These are phyloP conservation scores for Cancer borealis DNA, from an alignment of 2,888 invertebrate species.

Conservation along the genomic window DNA sequence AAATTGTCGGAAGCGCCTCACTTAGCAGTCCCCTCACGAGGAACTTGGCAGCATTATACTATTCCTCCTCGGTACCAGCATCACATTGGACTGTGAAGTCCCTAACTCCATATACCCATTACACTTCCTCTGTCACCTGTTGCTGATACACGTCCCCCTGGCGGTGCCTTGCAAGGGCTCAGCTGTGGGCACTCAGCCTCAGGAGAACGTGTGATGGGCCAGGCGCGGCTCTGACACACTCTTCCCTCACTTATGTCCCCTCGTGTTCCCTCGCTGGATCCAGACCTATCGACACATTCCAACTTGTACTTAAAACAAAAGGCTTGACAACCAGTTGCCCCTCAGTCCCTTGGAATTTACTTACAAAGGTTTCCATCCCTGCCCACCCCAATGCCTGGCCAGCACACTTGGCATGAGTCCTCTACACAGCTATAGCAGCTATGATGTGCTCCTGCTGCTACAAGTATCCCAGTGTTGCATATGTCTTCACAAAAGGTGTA, in stretches of 20 bases:
- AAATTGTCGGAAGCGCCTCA: slow-evolving; percentile 63
- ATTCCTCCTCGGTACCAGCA: slow-evolving; percentile 58
- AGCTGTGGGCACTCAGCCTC: slow-evolving; percentile 74
- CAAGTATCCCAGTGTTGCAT: slow-evolving; percentile 95
- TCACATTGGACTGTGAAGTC: slow-evolving; percentile 39
- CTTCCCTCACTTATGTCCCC: slow-evolving; percentile 50
- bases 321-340: slow-evolving; percentile 54
- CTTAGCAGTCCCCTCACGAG: slow-evolving; percentile 72
- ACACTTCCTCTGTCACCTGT: slow-evolving; percentile 50
- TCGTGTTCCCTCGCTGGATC: slow-evolving; percentile 64
- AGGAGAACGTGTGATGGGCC: slow-evolving; percentile 63
- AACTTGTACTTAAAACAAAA: neutral
- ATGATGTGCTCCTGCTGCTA: slow-evolving; percentile 79
- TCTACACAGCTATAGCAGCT: slow-evolving; percentile 54
- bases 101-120: slow-evolving; percentile 1
- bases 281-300: slow-evolving; percentile 70
- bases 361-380: neutral
- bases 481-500: slow-evolving; percentile 95
- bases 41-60: slow-evolving; percentile 60
- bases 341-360: slow-evolving; percentile 44
- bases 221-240: slow-evolving; percentile 49
- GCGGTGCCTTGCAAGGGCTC: slow-evolving; percentile 75
- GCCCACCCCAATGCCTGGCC: slow-evolving; percentile 38
- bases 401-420: slow-evolving; percentile 44
- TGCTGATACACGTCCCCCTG: slow-evolving; percentile 64